Base-by-base conservation (phyloP, 2,888 invertebrate genomes). In the Drosophila longiperda region DNA sequence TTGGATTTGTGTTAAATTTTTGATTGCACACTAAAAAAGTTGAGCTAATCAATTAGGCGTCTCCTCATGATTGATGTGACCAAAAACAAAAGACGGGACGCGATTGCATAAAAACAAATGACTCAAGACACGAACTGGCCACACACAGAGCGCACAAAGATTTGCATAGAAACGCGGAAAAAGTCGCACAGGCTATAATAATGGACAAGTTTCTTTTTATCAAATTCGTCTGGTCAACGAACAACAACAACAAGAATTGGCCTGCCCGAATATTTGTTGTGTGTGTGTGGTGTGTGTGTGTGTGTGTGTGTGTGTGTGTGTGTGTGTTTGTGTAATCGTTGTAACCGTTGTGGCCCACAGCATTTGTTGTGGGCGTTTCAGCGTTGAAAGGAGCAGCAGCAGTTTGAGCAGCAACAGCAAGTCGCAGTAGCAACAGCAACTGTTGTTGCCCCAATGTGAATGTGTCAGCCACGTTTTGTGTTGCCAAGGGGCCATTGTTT, bases 51-150 rank as follows among this genome's bases (percentile, higher is more conserved):
- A 83, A 75, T 86, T 86, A 79, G 77, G 52, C 66, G 79, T 69
- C 72, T 63, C 68, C 59, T 69, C 67, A 67, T 79, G 87, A 88
- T 86, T 75, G 89, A 84, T 83, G 55, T 78, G 72, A 50, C 29
- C 23, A 36, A 38, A 68, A 66, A 48, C 17, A n/a, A 63, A 15
- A 60, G 52, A 61, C 61, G 61, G 66, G 52, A 69, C 64, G 68
- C 48, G 40, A 53, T 61, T 68, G 69, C 68, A 66, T 65, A 79
- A 80, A 73, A 73, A 58, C 80, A 66, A 86, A 73, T 87, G 85
- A 89, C 87, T 86, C 78, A 89, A 82, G 87, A 70, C 89, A 87
- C 85, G 79, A 88, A 85, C 85, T 86, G 67, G 84, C 87, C 84
- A 82, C 80, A 83, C 87, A 87, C 85, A 75, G 73, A 63, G 65